These are phyloP conservation scores for Phymorhynchus buccinoides DNA, from an alignment of 1,140 invertebrate species.

Conservation along the genomic window DNA sequence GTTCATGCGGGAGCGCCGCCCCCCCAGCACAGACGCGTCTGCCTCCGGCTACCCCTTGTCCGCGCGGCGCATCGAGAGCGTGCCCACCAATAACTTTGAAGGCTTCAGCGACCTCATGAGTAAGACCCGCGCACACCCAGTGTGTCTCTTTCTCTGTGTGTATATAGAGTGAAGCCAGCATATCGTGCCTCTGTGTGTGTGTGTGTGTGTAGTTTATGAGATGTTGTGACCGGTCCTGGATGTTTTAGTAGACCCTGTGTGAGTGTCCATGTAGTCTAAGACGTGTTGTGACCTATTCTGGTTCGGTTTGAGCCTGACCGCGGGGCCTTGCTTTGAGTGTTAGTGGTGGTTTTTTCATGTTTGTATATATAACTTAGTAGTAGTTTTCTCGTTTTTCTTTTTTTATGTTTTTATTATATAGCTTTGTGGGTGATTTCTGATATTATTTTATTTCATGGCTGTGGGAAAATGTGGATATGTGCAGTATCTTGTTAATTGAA, in stretches of 20 bases:
- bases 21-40: neutral
- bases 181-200: too few relatives aligned
- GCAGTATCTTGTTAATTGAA: too few relatives aligned
- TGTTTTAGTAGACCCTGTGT: too few relatives aligned
- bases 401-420: too few relatives aligned
- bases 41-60: neutral
- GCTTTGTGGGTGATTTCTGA: too few relatives aligned
- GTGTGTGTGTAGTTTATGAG: neutral
- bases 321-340: too few relatives aligned
- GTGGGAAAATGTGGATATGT: too few relatives aligned
- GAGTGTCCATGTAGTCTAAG: neutral
- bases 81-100: neutral
- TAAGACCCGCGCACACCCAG: neutral
- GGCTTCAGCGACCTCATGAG: slow-evolving; percentile 9
- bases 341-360: neutral
- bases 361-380: neutral
- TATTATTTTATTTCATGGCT: too few relatives aligned
- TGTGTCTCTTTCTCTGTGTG: too few relatives aligned
- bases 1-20: slow-evolving; percentile 83
- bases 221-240: neutral
- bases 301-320: neutral
- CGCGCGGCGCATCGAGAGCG: neutral
- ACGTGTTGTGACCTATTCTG: neutral
- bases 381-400: neutral
- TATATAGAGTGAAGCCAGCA: too few relatives aligned